phyloP scores from a whole-genome alignment of 2,113 vertebrate genomes.

The Nycticebus coucang region DNA sequence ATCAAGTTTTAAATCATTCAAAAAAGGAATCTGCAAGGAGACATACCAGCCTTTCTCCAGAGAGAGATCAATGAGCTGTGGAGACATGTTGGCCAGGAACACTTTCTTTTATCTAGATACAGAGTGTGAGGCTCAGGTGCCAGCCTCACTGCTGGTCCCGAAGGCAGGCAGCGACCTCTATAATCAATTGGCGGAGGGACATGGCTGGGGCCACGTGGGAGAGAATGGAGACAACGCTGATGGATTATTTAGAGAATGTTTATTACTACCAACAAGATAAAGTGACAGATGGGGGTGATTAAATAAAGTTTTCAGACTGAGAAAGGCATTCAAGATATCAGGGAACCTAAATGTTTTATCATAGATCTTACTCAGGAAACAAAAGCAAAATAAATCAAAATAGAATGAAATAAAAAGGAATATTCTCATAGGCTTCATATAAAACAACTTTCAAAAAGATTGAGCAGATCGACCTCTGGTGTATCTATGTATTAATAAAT shows the following conservation, averaged over 20 bases:
- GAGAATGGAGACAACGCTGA: slow-evolving; percentile 51
- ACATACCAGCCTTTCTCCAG: slow-evolving; percentile 84
- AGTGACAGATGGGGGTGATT: slow-evolving; percentile 74
- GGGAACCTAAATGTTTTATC: slow-evolving; percentile 62
- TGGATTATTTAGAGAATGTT: slow-evolving; percentile 79
- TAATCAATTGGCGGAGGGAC: slow-evolving; percentile 56
- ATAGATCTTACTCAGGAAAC: slow-evolving; percentile 59
- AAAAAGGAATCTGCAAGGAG: slow-evolving; percentile 82
- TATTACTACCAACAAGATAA: slow-evolving; percentile 74
- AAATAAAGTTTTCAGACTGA: slow-evolving; percentile 75
- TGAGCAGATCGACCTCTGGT: neutral
- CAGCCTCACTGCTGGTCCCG: slow-evolving; percentile 79
- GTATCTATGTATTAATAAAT: neutral
- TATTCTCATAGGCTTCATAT: neutral
- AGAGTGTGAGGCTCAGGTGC: slow-evolving; percentile 79
- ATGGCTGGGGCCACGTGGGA: neutral
- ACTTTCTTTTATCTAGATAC: slow-evolving; percentile 82
- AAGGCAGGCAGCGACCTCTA: slow-evolving; percentile 69
- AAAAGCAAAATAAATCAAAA: slow-evolving; percentile 18
- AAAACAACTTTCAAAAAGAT: neutral
- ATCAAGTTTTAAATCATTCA: slow-evolving; percentile 86
- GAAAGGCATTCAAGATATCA: slow-evolving; percentile 68
- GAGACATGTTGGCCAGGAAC: slow-evolving; percentile 84
- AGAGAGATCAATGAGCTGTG: slow-evolving; percentile 85
- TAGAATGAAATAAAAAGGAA: neutral